Percentiles rank a stretch among this genome's conserved stretches.
Evolutionary conservation across 2,888 invertebrate genomes (phyloP).

Genomic region (Eulithis testata): DNA sequence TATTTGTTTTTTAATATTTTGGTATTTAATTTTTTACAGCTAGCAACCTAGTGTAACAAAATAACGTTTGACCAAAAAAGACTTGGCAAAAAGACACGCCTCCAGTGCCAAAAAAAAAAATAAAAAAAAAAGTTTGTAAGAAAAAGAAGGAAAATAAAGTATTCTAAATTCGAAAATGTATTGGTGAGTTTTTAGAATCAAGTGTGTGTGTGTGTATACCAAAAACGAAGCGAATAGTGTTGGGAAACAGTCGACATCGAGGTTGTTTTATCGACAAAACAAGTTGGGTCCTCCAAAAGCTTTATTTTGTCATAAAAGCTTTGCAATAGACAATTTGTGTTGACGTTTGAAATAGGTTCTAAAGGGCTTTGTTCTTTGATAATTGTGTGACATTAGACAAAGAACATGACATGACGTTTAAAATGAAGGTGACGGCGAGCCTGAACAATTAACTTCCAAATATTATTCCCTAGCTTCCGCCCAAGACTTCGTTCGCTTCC

Average conservation of each 20-base stretch:
- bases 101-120: too few species aligned
- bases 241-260: background rate
- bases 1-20: background rate
- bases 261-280: constrained; percentile 5
- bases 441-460: too few species aligned
- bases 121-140: too few species aligned
- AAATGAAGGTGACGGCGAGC: too few species aligned
- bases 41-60: constrained; percentile 2
- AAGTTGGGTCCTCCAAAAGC: background rate
- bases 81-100: too few species aligned
- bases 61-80: too few species aligned
- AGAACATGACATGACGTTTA: constrained; percentile 3
- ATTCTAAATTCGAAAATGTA: constrained; percentile 19
- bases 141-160: background rate
- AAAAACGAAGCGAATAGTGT: constrained; percentile 25
- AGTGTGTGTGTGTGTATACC: background rate
- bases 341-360: constrained; percentile 6
- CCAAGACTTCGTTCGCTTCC: too few species aligned
- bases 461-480: too few species aligned
- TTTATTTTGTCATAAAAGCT: background rate
- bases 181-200: constrained; percentile 9
- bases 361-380: background rate
- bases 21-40: background rate
- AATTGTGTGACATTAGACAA: background rate
- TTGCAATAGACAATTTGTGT: background rate